Base-by-base conservation (phyloP, 53 echinoderm and acorn worm species). In the Holothuria scabra region DNA sequence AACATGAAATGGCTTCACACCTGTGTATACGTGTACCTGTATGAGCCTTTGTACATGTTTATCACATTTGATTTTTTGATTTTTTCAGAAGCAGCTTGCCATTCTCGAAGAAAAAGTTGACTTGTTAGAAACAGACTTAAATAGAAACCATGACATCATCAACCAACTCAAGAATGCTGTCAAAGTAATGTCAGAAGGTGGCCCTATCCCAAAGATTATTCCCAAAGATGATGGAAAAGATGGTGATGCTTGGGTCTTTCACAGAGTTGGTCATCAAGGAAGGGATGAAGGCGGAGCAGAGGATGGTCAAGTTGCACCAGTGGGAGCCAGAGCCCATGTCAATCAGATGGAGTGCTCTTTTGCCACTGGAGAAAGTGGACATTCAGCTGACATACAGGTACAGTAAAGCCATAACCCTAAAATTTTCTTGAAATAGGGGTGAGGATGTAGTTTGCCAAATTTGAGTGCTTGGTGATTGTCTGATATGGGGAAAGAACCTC, bases 381-480 rank as follows among this genome's bases (percentile, higher is more conserved):
- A 86, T 28, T 79, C 90, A 29, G 92, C 88, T 2, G 94, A 97
- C 79, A 71, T 97, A 2, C 91, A 97, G 97, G 97, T 97, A 84
- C n/a, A n/a, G n/a, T n/a, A n/a, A n/a, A 35, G 83, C 23, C 14
- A 19, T 1, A 12, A 21, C 12, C n/a, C 5, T 12, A 12, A 25
- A 30, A 28, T 64, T 21, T 64, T 16, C n/a, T n/a, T n/a, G n/a
- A n/a, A n/a, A n/a, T n/a, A n/a, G n/a, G n/a, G n/a, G n/a, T n/a
- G n/a, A n/a, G n/a, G n/a, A n/a, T n/a, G n/a, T n/a, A n/a, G n/a
- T n/a, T n/a, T n/a, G n/a, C n/a, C n/a, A n/a, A n/a, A n/a, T n/a
- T n/a, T n/a, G n/a, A n/a, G n/a, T n/a, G n/a, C n/a, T n/a, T n/a
- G n/a, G n/a, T n/a, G n/a, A n/a, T n/a, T n/a, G n/a, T n/a, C n/a